These are phyloP conservation scores for Elymnias hypermnestra DNA, from an alignment of 1,140 invertebrate genomes.

Conservation along the genomic window DNA sequence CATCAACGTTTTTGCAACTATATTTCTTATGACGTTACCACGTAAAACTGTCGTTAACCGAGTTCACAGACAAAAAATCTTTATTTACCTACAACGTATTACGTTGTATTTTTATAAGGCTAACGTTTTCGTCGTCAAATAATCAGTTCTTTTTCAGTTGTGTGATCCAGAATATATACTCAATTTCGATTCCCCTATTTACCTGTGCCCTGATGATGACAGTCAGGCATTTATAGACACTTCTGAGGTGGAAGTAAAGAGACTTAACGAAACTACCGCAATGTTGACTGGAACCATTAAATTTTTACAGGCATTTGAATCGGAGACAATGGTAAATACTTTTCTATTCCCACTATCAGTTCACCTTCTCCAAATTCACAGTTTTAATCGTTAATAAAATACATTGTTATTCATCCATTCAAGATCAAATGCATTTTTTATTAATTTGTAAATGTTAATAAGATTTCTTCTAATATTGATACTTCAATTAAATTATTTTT, in stretches of 20 bases:
- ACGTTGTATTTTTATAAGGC: too few species aligned
- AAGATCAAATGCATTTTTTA: too few species aligned
- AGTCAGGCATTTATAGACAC: conserved; percentile 26
- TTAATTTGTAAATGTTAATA: too few species aligned
- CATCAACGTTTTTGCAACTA: too few species aligned
- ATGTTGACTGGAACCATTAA: conserved; percentile 21
- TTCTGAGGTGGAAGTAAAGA: conserved; percentile 20
- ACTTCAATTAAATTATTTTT: too few species aligned
- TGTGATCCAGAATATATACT: conserved; percentile 21
- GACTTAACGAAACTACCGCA: conserved; percentile 25
- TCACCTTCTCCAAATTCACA: not conserved
- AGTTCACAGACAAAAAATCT: too few species aligned
- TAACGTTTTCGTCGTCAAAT: too few species aligned
- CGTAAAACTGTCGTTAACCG: too few species aligned
- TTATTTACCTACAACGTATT: too few species aligned
- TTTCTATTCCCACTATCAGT: too few species aligned
- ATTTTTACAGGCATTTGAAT: conserved; percentile 21
- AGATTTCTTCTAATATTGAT: too few species aligned
- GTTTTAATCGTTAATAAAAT: not conserved
- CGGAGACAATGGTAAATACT: conserved; percentile 23
- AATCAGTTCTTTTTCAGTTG: conserved; percentile 8
- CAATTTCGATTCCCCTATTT: conserved; percentile 34
- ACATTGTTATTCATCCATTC: not conserved
- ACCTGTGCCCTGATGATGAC: conserved; percentile 25
- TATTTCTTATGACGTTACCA: too few species aligned